Base-by-base conservation (phyloP, 30 jellyfish, hydroid and myxozoan genomes). In the Mastigias papua region DNA sequence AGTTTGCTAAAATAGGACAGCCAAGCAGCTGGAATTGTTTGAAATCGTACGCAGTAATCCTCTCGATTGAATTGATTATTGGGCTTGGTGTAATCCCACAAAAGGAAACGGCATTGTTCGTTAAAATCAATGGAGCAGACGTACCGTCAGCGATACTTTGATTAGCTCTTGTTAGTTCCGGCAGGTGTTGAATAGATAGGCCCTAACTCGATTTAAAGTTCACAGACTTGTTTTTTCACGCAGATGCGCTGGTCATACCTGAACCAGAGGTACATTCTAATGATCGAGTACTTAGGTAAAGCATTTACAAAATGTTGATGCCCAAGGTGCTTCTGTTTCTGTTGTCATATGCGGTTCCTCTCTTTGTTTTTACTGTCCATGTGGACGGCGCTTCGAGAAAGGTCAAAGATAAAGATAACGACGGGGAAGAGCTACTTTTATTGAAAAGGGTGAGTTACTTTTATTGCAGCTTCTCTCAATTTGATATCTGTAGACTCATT, bases 101-200 rank as follows among this genome's bases (percentile, higher is more conserved):
- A 22, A 32, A 69, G 63, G 81, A 69, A 27, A 11, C 57, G 10
- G 81, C 61, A 34, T 69, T 69, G 81, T 69, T 26, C 57, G 30
- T 26, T 19, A 9, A 19, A 46, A 69, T 69, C 81, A 69, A 69
- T 69, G 81, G 81, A 35, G 63, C 28, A 32, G 62, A 29, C 49
- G 81, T 46, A 1, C 33, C 27, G 57, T 35, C 61, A 46, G 57
- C 32, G 81, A 69, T 69, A 69, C 62, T 28, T 32, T 69, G 81
- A 69, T 69, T 69, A 46, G 50, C 62, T 46, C 33, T 46, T 28
- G 31, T 46, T 35, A 69, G 62, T 29, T 46, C 33, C 29, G 34
- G 76, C 87, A 76, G 87, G 87, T 76, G 87, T 26, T 33, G 35
- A 46, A 49, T 76, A n/a, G n/a, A n/a, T n/a, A 76, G 69, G 69